Evolutionary conservation across 2,888 invertebrate species (phyloP).

Genomic region (Allophyes oxyacanthae): DNA sequence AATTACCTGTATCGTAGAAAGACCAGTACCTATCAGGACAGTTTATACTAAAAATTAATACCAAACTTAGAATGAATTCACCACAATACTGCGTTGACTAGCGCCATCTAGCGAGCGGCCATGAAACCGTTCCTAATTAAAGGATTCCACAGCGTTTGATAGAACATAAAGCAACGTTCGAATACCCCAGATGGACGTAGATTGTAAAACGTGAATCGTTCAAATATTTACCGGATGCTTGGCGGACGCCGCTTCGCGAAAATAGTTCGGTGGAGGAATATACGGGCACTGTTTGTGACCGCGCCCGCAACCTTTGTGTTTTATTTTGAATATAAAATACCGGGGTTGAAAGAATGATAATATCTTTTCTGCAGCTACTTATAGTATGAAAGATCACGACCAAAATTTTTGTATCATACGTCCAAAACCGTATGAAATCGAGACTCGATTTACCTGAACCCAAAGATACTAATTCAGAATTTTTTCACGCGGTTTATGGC

Average conservation of each 20-base stretch:
- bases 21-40: no score
- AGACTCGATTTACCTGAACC: no score
- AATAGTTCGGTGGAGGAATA: slow-evolving; percentile 52
- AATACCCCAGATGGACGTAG: slow-evolving; percentile 72
- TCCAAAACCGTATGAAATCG: no score
- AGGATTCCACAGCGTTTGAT: slow-evolving; percentile 71
- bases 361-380: background rate
- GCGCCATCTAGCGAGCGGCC: slow-evolving; percentile 19
- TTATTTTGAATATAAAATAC: slow-evolving; percentile 12
- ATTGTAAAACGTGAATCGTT: slow-evolving; percentile 80
- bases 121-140: slow-evolving; percentile 65
- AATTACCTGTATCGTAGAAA: no score
- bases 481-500: no score
- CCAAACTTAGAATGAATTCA: background rate
- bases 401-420: no score
- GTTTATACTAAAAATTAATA: background rate
- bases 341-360: background rate
- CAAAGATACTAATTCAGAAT: no score
- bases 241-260: slow-evolving; percentile 63
- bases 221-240: slow-evolving; percentile 80
- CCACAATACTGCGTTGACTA: background rate
- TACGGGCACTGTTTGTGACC: slow-evolving; percentile 41
- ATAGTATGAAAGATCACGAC: no score
- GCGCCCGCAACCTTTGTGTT: slow-evolving; percentile 10
- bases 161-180: slow-evolving; percentile 67